phyloP scores from a whole-genome alignment of 2,888 invertebrate genomes.

The Cynaeus angustus region DNA sequence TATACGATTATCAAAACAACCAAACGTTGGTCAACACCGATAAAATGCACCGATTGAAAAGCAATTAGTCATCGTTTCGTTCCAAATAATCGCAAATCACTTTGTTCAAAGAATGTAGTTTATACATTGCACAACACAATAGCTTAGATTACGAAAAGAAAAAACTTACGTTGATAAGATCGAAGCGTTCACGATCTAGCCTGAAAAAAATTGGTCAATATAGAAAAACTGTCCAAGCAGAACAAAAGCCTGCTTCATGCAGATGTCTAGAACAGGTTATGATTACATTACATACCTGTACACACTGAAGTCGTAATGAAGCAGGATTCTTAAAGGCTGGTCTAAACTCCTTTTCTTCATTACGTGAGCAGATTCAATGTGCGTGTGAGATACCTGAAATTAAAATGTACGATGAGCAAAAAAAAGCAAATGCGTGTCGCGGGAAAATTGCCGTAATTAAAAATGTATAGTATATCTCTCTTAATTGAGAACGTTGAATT shows the following conservation, averaged over 20 bases:
- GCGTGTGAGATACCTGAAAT: conserved; percentile 84
- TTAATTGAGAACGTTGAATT: no score
- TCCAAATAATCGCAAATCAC: conserved; percentile 15
- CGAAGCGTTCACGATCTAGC: conserved; percentile 87
- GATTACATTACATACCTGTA: conserved; percentile 80
- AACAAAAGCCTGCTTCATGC: conserved; percentile 35
- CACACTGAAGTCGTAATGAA: conserved; percentile 91
- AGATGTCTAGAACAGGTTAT: conserved; percentile 28
- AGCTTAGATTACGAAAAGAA: conserved; percentile 28
- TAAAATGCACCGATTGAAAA: no score
- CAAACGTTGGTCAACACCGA: not conserved
- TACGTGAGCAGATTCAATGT: conserved; percentile 85
- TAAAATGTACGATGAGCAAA: conserved; percentile 9
- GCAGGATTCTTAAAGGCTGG: conserved; percentile 88
- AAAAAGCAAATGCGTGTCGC: conserved; percentile 21
- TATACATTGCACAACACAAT: conserved; percentile 4
- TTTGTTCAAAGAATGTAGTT: conserved; percentile 23
- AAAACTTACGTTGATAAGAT: conserved; percentile 91
- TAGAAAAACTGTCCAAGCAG: conserved; percentile 38
- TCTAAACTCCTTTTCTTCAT: conserved; percentile 86
- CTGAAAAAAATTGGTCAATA: conserved; percentile 74
- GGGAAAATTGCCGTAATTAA: not conserved
- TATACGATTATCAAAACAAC: no score
- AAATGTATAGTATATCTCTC: not conserved
- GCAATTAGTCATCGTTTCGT: no score